phyloP scores from a whole-genome alignment of 2,113 vertebrate species.

The Gambusia affinis region DNA sequence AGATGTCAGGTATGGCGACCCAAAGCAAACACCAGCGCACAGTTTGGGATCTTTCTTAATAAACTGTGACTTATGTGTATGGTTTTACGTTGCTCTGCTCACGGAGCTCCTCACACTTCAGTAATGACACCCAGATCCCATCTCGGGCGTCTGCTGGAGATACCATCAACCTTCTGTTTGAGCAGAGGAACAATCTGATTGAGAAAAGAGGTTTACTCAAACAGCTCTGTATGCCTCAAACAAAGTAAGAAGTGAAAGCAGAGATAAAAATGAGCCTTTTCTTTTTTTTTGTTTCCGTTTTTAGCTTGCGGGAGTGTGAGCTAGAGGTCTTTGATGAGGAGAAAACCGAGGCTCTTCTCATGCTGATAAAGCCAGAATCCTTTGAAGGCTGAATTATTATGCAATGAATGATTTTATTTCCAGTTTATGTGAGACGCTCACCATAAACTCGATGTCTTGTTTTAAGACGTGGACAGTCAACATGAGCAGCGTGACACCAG shows the following conservation, averaged over 20 bases:
- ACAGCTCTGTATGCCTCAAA: not conserved
- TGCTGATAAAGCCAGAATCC: constrained; percentile 4
- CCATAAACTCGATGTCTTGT: not conserved
- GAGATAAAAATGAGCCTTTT: not conserved
- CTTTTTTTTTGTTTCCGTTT: not conserved
- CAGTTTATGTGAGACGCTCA: constrained; percentile 1
- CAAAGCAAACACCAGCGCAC: not conserved
- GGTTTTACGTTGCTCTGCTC: constrained; percentile 5
- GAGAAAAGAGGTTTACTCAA: not conserved
- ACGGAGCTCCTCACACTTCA: constrained; percentile 3
- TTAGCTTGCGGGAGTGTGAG: constrained; percentile 3
- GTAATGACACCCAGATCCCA: constrained; percentile 5
- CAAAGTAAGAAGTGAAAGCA: not conserved
- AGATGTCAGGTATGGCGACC: not conserved
- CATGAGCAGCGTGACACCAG: not conserved
- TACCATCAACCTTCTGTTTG: not conserved
- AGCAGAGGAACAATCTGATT: not conserved
- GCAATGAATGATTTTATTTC: not conserved
- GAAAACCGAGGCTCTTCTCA: not conserved
- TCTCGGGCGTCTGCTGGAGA: not conserved
- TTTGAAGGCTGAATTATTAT: not conserved
- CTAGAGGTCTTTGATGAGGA: constrained; percentile 1
- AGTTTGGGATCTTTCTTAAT: constrained; percentile 1
- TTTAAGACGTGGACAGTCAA: constrained; percentile 23
- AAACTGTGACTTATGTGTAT: not conserved